Percentiles rank a stretch among this genome's conserved stretches.
These are phyloP conservation scores for Fratercula arctica DNA, from an alignment of 2,797 vertebrate species.

Conservation along the genomic window DNA sequence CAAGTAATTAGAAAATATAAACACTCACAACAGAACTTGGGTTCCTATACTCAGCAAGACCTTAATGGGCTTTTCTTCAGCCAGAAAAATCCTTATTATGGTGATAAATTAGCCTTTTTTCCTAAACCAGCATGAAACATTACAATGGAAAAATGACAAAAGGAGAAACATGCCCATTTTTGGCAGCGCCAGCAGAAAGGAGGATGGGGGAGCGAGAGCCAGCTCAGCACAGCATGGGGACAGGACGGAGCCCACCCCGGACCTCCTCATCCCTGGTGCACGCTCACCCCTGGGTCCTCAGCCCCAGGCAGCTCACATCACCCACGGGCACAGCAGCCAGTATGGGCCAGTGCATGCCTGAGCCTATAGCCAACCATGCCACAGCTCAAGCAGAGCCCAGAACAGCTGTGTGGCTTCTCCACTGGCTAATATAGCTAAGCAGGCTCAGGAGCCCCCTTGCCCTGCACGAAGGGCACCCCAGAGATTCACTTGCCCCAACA, in stretches of 20 bases:
- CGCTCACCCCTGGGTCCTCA: neutral
- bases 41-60: constrained; percentile 55
- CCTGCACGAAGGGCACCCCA: neutral
- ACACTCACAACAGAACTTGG: constrained; percentile 27
- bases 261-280: neutral
- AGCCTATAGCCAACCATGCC: neutral
- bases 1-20: constrained; percentile 55
- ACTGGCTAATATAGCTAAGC: neutral
- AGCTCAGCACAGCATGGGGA: neutral
- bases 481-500: neutral
- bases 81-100: constrained; percentile 51
- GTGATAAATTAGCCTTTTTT: constrained; percentile 31
- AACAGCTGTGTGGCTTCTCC: neutral
- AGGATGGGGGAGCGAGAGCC: neutral
- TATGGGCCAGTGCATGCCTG: fast-evolving
- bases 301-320: neutral
- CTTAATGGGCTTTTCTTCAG: constrained; percentile 63
- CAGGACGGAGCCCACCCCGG: neutral
- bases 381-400: neutral
- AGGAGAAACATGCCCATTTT: constrained; percentile 22
- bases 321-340: neutral
- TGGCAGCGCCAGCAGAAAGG: neutral
- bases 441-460: neutral
- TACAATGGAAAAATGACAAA: constrained; percentile 45
- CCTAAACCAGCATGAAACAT: constrained; percentile 19